These are phyloP conservation scores for Cosmorhoe ocellata DNA, from an alignment of 2,888 invertebrate genomes.

Conservation along the genomic window DNA sequence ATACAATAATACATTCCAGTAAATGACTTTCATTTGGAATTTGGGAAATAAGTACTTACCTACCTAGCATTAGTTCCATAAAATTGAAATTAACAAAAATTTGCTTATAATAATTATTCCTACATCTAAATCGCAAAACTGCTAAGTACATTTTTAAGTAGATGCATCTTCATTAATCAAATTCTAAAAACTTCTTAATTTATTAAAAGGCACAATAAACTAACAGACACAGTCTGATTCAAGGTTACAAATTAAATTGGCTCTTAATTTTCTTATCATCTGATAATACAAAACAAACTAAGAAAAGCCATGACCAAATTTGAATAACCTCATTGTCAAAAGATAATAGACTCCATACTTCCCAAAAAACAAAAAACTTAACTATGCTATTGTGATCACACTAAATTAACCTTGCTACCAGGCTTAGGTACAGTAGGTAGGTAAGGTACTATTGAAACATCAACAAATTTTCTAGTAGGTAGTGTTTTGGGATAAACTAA, in stretches of 20 bases:
- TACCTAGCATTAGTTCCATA: not conserved
- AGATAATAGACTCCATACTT: constrained; percentile 12
- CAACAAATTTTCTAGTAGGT: no score
- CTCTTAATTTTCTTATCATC: constrained; percentile 18
- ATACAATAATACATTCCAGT: constrained; percentile 25
- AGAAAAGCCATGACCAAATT: constrained; percentile 40
- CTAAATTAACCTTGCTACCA: no score
- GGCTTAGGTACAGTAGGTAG: no score
- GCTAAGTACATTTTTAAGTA: constrained; percentile 17
- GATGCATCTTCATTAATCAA: not conserved
- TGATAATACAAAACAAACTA: constrained; percentile 30
- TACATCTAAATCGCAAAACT: constrained; percentile 14
- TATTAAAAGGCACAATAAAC: constrained; percentile 16
- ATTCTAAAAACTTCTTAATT: constrained; percentile 2
- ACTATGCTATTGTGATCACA: no score
- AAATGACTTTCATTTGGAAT: constrained; percentile 13
- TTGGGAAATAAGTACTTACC: not conserved
- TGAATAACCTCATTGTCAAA: constrained; percentile 35
- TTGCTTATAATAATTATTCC: not conserved
- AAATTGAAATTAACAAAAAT: not conserved
- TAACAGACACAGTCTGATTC: constrained; percentile 16
- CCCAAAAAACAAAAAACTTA: no score
- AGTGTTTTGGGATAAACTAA: no score
- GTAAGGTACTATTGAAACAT: no score
- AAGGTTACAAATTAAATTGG: constrained; percentile 21